Conservation (phyloP, 2,888 invertebrate species). For the Nephrotoma flavescens region DNA sequence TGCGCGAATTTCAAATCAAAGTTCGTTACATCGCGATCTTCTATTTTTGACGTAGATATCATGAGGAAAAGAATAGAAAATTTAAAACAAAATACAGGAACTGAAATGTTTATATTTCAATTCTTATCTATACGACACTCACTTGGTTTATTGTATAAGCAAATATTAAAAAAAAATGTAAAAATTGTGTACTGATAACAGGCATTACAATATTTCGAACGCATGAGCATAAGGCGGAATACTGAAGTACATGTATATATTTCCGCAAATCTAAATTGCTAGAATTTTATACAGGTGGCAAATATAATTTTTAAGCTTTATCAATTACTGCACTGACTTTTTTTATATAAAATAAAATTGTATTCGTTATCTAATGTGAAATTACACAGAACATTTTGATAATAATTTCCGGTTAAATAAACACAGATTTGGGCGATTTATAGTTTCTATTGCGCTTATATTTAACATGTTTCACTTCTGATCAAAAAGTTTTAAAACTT, state of each 20-base stretch:
- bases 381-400: not conserved
- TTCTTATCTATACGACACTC: not conserved
- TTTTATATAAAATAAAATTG: not conserved
- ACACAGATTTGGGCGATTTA: not conserved
- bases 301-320: not conserved
- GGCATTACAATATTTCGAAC: not conserved
- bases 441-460: not conserved
- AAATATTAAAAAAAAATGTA: not conserved
- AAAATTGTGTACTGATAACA: not conserved
- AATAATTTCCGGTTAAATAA: not conserved
- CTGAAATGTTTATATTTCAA: not conserved
- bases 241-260: not conserved
- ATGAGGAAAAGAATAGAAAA: not conserved
- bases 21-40: not conserved
- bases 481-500: not conserved
- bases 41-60: not conserved
- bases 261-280: not conserved
- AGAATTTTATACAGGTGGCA: not conserved
- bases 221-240: not conserved
- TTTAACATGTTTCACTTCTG: not conserved
- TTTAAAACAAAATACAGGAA: not conserved
- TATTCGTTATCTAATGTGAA: not conserved
- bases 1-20: not conserved
- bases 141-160: not conserved
- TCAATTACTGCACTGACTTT: not conserved